Evolutionary conservation across 2,888 invertebrate genomes (phyloP).

Genomic region (Ophraella communa): DNA sequence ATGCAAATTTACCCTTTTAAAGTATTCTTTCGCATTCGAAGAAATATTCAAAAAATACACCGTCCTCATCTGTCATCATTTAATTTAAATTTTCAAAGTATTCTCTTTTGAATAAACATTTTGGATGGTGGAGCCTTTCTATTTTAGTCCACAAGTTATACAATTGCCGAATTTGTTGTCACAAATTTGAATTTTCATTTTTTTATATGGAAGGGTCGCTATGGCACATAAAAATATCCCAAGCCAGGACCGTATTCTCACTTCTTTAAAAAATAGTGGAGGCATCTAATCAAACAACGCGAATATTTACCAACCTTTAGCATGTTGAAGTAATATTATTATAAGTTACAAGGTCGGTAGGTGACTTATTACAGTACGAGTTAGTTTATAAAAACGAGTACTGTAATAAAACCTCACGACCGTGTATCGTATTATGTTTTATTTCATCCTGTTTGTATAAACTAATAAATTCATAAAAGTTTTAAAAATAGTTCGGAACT

Average conservation of each 20-base stretch:
- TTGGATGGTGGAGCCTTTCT: constrained; percentile 50
- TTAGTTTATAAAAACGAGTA: no score
- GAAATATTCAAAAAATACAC: constrained; percentile 40
- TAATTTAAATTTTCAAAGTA: constrained; percentile 56
- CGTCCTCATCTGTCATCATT: constrained; percentile 45
- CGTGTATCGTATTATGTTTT: no score
- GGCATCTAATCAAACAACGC: no score
- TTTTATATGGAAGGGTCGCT: constrained; percentile 49
- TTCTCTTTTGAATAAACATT: constrained; percentile 58
- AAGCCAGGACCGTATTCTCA: not conserved
- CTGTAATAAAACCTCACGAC: no score
- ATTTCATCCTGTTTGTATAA: no score
- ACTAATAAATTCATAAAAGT: no score
- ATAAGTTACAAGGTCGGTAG: no score
- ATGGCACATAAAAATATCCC: not conserved
- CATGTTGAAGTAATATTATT: no score
- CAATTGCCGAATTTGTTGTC: constrained; percentile 57
- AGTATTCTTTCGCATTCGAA: constrained; percentile 40
- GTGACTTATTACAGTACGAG: no score
- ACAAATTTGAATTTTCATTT: constrained; percentile 56
- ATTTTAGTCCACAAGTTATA: constrained; percentile 48
- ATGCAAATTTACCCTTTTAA: constrained; percentile 46
- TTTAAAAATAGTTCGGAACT: no score
- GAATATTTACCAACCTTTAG: no score
- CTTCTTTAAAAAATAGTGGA: not conserved